These are phyloP conservation scores for Clarias batrachus DNA, from an alignment of 2,113 vertebrate genomes.

Conservation along the genomic window DNA sequence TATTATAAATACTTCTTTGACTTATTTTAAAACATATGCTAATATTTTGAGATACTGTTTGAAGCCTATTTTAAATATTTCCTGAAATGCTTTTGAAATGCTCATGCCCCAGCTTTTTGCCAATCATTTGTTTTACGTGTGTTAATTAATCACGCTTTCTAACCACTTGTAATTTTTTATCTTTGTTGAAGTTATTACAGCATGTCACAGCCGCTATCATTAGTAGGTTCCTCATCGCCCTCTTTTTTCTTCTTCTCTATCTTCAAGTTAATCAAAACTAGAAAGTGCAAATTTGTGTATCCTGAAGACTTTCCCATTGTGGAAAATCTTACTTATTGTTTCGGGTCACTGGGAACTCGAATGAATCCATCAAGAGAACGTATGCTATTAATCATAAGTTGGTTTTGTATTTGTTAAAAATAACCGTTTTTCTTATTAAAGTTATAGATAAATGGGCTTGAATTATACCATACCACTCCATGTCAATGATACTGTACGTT, in stretches of 20 bases:
- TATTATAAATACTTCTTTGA: too few species aligned
- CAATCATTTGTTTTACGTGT: background rate
- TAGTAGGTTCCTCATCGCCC: background rate
- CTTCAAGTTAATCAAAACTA: background rate
- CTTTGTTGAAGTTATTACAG: background rate
- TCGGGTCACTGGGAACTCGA: background rate
- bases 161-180: background rate
- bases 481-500: background rate
- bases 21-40: too few species aligned
- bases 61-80: too few species aligned
- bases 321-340: background rate
- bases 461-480: background rate
- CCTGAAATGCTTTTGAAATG: background rate
- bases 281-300: background rate
- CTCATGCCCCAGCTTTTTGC: background rate
- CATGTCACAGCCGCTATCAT: background rate
- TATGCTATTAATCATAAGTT: background rate
- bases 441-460: background rate
- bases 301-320: background rate
- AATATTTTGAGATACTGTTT: too few species aligned
- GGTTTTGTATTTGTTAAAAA: background rate
- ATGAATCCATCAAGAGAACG: background rate
- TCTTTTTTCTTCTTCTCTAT: background rate
- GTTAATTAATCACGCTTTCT: background rate
- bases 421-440: background rate